These are phyloP conservation scores for Gnatocerus cornutus DNA, from an alignment of 2,888 invertebrate genomes.

Conservation along the genomic window DNA sequence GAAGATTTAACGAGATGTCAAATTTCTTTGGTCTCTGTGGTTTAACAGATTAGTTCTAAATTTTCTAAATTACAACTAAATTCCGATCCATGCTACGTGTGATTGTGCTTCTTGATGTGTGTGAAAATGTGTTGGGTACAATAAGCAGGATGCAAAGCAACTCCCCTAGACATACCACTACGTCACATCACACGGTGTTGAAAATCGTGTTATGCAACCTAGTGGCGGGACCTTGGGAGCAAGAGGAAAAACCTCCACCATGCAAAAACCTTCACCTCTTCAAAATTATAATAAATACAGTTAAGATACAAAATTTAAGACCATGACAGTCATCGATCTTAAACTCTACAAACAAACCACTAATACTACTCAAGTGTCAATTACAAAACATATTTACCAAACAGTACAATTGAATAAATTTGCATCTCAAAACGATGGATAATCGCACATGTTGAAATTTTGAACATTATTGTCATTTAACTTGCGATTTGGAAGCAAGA, in stretches of 20 bases:
- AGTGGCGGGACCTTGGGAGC: constrained; percentile 67
- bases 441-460: constrained; percentile 15
- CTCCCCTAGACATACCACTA: constrained; percentile 70
- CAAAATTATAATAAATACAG: constrained; percentile 3
- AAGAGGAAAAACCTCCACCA: constrained; percentile 45
- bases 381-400: constrained; percentile 28
- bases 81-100: constrained; percentile 9
- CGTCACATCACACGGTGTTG: constrained; percentile 70
- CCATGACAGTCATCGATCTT: constrained; percentile 9
- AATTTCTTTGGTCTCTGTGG: background rate
- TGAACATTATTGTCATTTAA: background rate
- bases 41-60: background rate
- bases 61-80: background rate
- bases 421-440: constrained; percentile 11
- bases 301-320: constrained; percentile 8
- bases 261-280: constrained; percentile 41
- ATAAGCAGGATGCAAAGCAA: constrained; percentile 59
- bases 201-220: constrained; percentile 66
- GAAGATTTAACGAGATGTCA: background rate
- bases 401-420: constrained; percentile 40
- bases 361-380: constrained; percentile 22
- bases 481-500: constrained; percentile 13
- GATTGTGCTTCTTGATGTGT: constrained; percentile 16
- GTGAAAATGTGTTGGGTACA: constrained; percentile 7
- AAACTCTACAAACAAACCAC: constrained; percentile 14